Evolutionary conservation across 2,888 invertebrate genomes (phyloP).

Genomic region (Panopea generosa): DNA sequence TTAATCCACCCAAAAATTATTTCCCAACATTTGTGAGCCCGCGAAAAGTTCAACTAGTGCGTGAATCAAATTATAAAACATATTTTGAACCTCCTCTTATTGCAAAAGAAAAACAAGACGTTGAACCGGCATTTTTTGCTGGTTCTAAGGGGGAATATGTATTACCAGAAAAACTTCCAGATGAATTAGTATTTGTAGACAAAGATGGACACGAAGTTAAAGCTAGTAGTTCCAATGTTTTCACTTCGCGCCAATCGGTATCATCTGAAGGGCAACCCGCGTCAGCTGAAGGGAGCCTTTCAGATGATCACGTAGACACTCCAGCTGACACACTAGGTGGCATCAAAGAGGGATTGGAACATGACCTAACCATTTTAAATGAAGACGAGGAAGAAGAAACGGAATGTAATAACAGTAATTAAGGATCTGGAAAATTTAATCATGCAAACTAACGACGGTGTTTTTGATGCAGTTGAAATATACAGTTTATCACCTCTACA

Average conservation of each 20-base stretch:
- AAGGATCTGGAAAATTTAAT: too few species aligned
- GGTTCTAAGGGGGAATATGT: conserved; percentile 67
- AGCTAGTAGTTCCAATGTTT: conserved; percentile 47
- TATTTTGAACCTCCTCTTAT: conserved; percentile 79
- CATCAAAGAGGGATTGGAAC: conserved; percentile 1
- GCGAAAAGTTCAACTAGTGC: conserved; percentile 64
- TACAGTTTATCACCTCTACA: too few species aligned
- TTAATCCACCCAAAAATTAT: conserved; percentile 35
- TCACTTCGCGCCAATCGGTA: conserved; percentile 31
- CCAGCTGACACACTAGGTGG: too few species aligned
- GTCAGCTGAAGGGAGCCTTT: too few species aligned
- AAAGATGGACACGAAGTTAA: conserved; percentile 55
- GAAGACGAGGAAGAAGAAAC: conserved; percentile 39
- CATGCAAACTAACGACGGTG: too few species aligned
- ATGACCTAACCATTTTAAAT: conserved; percentile 16
- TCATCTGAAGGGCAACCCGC: conserved; percentile 22
- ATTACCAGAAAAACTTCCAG: conserved; percentile 73
- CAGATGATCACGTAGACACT: too few species aligned
- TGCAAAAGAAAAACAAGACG: conserved; percentile 71
- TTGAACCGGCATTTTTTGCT: conserved; percentile 75
- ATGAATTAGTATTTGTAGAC: conserved; percentile 66
- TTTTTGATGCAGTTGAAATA: too few species aligned
- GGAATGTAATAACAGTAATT: too few species aligned
- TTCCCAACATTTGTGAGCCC: conserved; percentile 78
- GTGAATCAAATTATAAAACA: conserved; percentile 68